Conservation (phyloP, 2,797 vertebrate genomes). For the Sebastes kiyomatsui region DNA sequence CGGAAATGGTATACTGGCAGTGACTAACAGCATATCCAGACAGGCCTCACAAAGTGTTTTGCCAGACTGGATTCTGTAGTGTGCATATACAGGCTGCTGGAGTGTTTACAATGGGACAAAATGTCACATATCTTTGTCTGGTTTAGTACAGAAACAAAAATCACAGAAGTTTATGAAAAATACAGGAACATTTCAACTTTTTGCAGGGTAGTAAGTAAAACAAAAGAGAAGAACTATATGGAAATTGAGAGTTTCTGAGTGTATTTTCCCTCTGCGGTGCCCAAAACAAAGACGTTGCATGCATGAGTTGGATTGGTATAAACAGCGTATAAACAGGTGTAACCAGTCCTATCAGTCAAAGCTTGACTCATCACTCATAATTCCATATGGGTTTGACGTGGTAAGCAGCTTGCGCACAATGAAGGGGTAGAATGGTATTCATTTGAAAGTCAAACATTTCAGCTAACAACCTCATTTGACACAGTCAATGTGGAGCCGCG, state of each 20-base stretch:
- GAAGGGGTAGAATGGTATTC: conserved; percentile 40
- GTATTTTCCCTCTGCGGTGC: not conserved
- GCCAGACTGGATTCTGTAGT: conserved; percentile 69
- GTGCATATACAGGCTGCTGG: conserved; percentile 35
- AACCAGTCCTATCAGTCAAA: conserved; percentile 63
- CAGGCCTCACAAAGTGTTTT: conserved; percentile 71
- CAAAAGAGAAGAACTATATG: conserved; percentile 15
- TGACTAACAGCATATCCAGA: conserved; percentile 82
- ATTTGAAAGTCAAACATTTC: conserved; percentile 73
- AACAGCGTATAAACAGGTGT: conserved; percentile 68
- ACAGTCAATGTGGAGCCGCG: conserved; percentile 4
- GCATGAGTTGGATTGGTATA: conserved; percentile 41
- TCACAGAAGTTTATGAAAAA: not conserved
- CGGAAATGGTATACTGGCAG: conserved; percentile 76
- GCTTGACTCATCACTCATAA: conserved; percentile 67
- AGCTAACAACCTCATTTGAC: conserved; percentile 56
- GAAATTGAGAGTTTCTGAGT: conserved; percentile 14
- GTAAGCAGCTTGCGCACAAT: conserved; percentile 41
- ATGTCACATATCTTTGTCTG: conserved; percentile 30
- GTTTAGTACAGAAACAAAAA: conserved; percentile 25
- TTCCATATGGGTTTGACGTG: conserved; percentile 45
- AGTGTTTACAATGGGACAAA: conserved; percentile 53
- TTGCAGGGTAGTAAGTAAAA: not conserved
- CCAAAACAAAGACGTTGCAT: conserved; percentile 20
- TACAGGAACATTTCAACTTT: not conserved